Base-by-base conservation (phyloP, 2,113 vertebrate species). In the Istiophorus platypterus region DNA sequence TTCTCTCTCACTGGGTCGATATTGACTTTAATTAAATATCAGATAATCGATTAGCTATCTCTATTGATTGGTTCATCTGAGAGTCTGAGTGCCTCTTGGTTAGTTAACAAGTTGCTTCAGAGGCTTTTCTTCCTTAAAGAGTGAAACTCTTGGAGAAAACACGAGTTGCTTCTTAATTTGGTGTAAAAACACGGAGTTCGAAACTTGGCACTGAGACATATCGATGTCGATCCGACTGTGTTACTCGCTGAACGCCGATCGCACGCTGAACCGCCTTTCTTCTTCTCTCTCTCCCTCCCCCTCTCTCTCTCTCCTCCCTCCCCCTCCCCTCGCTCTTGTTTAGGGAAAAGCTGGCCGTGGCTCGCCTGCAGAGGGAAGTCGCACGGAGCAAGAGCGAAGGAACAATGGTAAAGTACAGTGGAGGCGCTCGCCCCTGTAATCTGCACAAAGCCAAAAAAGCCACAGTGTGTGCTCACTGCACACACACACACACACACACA, bases 331-430 rank as follows among this genome's bases (percentile, higher is more conserved):
- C 52, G 7, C 31, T 57, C 73, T 71, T 68, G 41, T 86, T 78
- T 12, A 98, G 97, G 95, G 97, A 98, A 95, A 98, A 98, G 95
- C 91, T 97, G 95, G 97, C 96, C 79, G 96, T 97, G 96, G 96
- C 96, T 94, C 95, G 95, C 76, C 94, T 98, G 92, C 97, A 97
- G 95, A 94, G 95, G 83, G 96, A 98, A 94, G 96, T 97, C 77
- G 95, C 96, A 64, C 96, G 95, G 79, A 96, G 94, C 91, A 94
- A 95, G 93, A 97, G 95, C n/a, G 95, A 97, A 94, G 95, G 94
- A 95, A 95, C 96, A 93, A 97, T 97, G 97, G 97, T 98, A 96
- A 88, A 77, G 78, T 87, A 85, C 59, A 66, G 72, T 34, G 49
- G 45, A 70, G 65, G 56, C 6, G 61, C 76, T 67, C 31, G 5